Conservation (phyloP, 1,140 invertebrate species). For the Drosophila baimaii region DNA sequence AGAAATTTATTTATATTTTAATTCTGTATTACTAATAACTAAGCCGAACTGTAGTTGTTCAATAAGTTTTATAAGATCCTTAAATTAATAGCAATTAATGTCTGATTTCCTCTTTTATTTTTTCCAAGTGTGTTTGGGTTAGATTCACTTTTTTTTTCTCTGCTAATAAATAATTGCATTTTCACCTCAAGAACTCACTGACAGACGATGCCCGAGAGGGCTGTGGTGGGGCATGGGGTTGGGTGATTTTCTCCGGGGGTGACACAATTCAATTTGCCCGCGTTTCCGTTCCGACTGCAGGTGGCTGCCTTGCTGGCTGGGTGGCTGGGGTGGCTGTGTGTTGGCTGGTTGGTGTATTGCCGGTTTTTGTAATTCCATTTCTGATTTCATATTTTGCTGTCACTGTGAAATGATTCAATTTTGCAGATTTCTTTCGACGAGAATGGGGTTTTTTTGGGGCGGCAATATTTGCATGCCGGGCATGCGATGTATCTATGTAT, state of each 20-base stretch:
- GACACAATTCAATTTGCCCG: slow-evolving; percentile 78
- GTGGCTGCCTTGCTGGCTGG: not conserved
- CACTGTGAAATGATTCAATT: slow-evolving; percentile 79
- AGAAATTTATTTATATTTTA: too few relatives aligned
- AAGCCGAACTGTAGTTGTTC: too few relatives aligned
- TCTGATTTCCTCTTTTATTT: not conserved
- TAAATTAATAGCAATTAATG: not conserved
- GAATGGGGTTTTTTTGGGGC: slow-evolving; percentile 1
- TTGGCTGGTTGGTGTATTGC: slow-evolving; percentile 17
- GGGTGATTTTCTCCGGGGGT: slow-evolving; percentile 38
- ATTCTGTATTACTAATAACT: too few relatives aligned
- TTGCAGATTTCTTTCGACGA: slow-evolving; percentile 62
- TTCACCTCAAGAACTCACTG: slow-evolving; percentile 79
- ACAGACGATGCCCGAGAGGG: slow-evolving; percentile 54
- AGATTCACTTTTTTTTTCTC: slow-evolving; percentile 43
- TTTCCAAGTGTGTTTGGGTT: slow-evolving; percentile 15
- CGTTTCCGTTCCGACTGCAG: slow-evolving; percentile 69
- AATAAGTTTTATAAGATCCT: too few relatives aligned
- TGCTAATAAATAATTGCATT: slow-evolving; percentile 81
- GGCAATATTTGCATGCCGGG: slow-evolving; percentile 62
- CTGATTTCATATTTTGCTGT: slow-evolving; percentile 79
- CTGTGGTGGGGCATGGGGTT: not conserved
- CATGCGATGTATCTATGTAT: slow-evolving; percentile 38
- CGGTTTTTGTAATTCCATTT: slow-evolving; percentile 71
- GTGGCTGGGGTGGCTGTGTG: not conserved